Evolutionary conservation across 64 coral and sea anemone species (phyloP).

Genomic region (Orbicella faveolata): DNA sequence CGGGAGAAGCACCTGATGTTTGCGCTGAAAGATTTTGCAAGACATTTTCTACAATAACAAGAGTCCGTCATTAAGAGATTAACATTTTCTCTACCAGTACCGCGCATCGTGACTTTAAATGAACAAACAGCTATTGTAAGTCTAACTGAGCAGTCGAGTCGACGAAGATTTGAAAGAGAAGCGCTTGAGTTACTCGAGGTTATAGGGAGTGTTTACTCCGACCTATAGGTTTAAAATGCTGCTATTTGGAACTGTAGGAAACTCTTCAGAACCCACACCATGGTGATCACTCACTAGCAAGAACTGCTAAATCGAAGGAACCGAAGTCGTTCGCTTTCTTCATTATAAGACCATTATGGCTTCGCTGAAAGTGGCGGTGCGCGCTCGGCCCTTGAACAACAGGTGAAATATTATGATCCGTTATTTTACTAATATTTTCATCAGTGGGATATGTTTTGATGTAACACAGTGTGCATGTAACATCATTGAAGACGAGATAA

Average conservation of each 20-base stretch:
- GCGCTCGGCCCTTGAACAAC: conserved; percentile 63
- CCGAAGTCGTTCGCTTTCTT: not conserved
- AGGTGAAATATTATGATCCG: conserved; percentile 24
- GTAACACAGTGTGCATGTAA: not conserved
- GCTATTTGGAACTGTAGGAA: not conserved
- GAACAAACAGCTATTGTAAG: not conserved
- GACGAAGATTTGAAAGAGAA: not conserved
- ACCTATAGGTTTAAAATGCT: not conserved
- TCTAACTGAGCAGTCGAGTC: not conserved
- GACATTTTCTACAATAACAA: not conserved
- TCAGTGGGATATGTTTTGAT: not conserved
- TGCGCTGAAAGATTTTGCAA: not conserved
- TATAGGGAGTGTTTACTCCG: not conserved
- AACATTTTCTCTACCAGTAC: not conserved
- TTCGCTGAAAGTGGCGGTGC: conserved; percentile 62
- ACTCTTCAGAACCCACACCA: not conserved
- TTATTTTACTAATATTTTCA: not conserved
- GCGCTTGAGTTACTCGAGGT: not conserved
- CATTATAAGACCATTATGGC: conserved; percentile 14
- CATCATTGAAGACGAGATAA: not conserved
- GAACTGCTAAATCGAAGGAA: not conserved
- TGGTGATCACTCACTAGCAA: not conserved
- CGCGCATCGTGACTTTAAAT: not conserved
- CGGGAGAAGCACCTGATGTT: not conserved
- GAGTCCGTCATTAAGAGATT: too few relatives aligned